A percentile compares a stretch with the other conserved stretches of the same genome.
Conservation (phyloP, 1,140 invertebrate species). For the Drosophila trapezifrons region DNA sequence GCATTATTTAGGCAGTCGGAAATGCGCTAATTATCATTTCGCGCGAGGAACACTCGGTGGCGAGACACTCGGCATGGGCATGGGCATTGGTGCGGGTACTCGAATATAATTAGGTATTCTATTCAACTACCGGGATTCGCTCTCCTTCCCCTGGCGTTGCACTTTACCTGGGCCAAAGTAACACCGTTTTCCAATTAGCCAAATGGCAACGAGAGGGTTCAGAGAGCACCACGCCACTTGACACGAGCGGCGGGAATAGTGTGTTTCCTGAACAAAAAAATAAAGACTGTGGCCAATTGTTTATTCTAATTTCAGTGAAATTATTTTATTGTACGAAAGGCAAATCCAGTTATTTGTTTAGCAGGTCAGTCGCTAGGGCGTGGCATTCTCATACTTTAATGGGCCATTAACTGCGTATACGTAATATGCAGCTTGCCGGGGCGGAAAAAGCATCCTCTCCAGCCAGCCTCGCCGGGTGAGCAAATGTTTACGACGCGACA, state of each 20-base stretch:
- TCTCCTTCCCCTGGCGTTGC: slow-evolving; percentile 9
- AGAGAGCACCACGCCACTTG: slow-evolving; percentile 27
- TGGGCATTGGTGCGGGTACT: slow-evolving; percentile 5
- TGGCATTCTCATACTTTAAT: slow-evolving; percentile 10
- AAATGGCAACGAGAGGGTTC: slow-evolving; percentile 35
- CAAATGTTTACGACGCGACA: slow-evolving; percentile 18
- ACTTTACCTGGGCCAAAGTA: slow-evolving; percentile 20
- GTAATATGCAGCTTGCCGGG: slow-evolving; percentile 12
- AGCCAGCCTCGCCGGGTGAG: background rate
- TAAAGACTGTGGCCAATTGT: background rate
- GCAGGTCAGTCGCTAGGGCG: slow-evolving; percentile 11
- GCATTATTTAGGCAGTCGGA: slow-evolving; percentile 2
- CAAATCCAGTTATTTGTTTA: background rate
- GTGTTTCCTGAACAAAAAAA: background rate
- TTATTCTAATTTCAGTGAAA: slow-evolving; percentile 6
- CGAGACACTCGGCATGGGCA: slow-evolving; percentile 1
- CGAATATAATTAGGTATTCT: slow-evolving; percentile 16
- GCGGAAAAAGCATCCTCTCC: slow-evolving; percentile 10
- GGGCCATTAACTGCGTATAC: slow-evolving; percentile 17
- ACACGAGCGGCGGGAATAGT: slow-evolving; percentile 4
- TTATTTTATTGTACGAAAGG: background rate
- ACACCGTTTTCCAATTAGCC: slow-evolving; percentile 60
- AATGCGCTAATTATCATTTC: slow-evolving; percentile 16
- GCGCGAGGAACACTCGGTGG: background rate
- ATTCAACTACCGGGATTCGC: slow-evolving; percentile 49